Conservation (phyloP, 2,888 invertebrate species). For the Smittia aterrima region DNA sequence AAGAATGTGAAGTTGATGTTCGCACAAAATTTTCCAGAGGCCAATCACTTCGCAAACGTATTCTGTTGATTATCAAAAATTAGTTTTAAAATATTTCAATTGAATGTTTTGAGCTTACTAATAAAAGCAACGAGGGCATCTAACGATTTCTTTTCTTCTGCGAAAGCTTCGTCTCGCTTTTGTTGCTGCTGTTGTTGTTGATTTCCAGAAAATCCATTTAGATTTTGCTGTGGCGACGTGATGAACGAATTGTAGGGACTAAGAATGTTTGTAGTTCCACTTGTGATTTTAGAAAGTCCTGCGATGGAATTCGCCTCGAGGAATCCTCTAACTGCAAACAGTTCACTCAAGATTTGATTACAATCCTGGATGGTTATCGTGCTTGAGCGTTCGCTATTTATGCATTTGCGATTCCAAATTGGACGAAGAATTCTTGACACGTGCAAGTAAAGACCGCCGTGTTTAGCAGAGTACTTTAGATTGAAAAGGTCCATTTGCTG, state of each 20-base stretch:
- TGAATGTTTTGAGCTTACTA: slow-evolving; percentile 44
- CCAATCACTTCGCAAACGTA: slow-evolving; percentile 87
- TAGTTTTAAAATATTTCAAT: neutral
- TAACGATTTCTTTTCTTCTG: slow-evolving; percentile 73
- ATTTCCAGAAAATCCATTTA: neutral
- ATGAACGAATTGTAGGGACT: neutral
- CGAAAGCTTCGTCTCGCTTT: slow-evolving; percentile 55
- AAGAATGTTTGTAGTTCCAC: neutral
- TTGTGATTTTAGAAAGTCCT: neutral
- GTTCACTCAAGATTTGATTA: slow-evolving; percentile 67
- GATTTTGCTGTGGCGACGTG: neutral
- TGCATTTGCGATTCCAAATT: slow-evolving; percentile 81
- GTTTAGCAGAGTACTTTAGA: slow-evolving; percentile 72
- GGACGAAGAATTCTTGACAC: slow-evolving; percentile 83
- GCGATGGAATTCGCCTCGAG: slow-evolving; percentile 64
- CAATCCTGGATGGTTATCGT: slow-evolving; percentile 69
- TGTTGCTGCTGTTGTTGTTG: slow-evolving; percentile 48
- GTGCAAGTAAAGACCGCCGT: slow-evolving; percentile 90
- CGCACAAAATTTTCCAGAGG: slow-evolving; percentile 88
- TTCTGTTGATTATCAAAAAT: slow-evolving; percentile 49
- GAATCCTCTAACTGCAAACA: slow-evolving; percentile 73
- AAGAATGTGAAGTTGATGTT: slow-evolving; percentile 85
- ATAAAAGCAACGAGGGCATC: slow-evolving; percentile 72
- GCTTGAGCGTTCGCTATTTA: slow-evolving; percentile 67
- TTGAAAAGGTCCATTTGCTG: slow-evolving; percentile 44